A percentile compares a stretch with the other conserved stretches of the same genome.
phyloP scores from a whole-genome alignment of 2,888 invertebrate genomes.

The Melangyna quadrimaculata region DNA sequence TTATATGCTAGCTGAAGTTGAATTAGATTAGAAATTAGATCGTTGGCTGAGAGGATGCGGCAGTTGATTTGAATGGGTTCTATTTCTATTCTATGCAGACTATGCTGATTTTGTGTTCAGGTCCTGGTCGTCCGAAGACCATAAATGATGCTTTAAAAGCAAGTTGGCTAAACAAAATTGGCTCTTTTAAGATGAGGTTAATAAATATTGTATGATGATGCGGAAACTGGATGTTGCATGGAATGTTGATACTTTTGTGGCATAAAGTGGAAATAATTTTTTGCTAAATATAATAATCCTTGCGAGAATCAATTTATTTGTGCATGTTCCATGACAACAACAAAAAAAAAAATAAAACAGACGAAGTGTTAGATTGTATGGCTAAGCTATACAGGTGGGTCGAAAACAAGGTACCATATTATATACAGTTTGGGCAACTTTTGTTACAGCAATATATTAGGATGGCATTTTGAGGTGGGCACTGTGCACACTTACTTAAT shows the following conservation, averaged over 20 bases:
- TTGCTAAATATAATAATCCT: slow-evolving; percentile 2
- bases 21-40: slow-evolving; percentile 62
- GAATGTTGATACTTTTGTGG: slow-evolving; percentile 51
- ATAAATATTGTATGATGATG: slow-evolving; percentile 41
- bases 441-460: too few relatives aligned
- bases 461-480: too few relatives aligned
- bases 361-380: background rate
- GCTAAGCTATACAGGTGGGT: background rate
- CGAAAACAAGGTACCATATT: too few relatives aligned
- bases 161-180: background rate
- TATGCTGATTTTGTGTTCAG: background rate
- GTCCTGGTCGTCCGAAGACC: background rate
- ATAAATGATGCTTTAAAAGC: background rate
- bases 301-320: background rate
- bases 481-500: too few relatives aligned
- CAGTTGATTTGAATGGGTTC: background rate
- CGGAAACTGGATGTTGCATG: slow-evolving; percentile 57
- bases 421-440: too few relatives aligned
- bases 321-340: background rate
- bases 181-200: slow-evolving; percentile 1
- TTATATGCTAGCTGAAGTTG: slow-evolving; percentile 45
- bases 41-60: slow-evolving; percentile 23
- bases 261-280: slow-evolving; percentile 36
- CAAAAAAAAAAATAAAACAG: too few relatives aligned
- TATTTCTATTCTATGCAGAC: background rate